Percentiles rank a stretch among this genome's conserved stretches.
phyloP scores from a whole-genome alignment of 2,888 invertebrate species.

The Hemistola chrysoprasaria region DNA sequence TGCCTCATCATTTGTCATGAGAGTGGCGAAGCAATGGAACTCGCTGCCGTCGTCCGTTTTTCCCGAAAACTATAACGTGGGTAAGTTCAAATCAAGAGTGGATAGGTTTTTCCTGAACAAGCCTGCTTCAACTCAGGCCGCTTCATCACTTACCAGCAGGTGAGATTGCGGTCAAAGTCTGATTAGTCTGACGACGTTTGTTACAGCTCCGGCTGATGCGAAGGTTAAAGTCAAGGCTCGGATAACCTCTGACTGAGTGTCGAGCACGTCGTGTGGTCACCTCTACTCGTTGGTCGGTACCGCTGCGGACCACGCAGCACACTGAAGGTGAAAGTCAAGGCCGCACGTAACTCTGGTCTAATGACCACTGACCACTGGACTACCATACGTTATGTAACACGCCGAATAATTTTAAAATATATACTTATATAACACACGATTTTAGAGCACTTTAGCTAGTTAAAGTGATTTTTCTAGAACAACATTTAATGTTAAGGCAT shows the following conservation, averaged over 20 bases:
- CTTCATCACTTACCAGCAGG: too few relatives aligned
- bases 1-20: too few relatives aligned
- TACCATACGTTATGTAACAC: slow-evolving; percentile 47
- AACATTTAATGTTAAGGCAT: slow-evolving; percentile 3
- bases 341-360: slow-evolving; percentile 40
- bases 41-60: too few relatives aligned
- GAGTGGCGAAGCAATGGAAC: too few relatives aligned
- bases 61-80: too few relatives aligned
- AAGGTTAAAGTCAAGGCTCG: slow-evolving; percentile 48
- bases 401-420: slow-evolving; percentile 22
- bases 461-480: slow-evolving; percentile 6
- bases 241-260: slow-evolving; percentile 47
- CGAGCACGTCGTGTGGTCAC: slow-evolving; percentile 38
- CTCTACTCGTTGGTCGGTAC: slow-evolving; percentile 19
- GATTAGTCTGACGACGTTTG: slow-evolving; percentile 9
- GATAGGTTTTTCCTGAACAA: too few relatives aligned
- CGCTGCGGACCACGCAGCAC: slow-evolving; percentile 33
- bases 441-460: too few relatives aligned
- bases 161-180: too few relatives aligned
- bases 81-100: too few relatives aligned
- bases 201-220: slow-evolving; percentile 6
- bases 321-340: slow-evolving; percentile 70
- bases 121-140: background rate
- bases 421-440: slow-evolving; percentile 22
- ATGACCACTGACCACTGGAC: slow-evolving; percentile 38